phyloP scores from a whole-genome alignment of 2,113 vertebrate species.

The Pelecanus crispus region DNA sequence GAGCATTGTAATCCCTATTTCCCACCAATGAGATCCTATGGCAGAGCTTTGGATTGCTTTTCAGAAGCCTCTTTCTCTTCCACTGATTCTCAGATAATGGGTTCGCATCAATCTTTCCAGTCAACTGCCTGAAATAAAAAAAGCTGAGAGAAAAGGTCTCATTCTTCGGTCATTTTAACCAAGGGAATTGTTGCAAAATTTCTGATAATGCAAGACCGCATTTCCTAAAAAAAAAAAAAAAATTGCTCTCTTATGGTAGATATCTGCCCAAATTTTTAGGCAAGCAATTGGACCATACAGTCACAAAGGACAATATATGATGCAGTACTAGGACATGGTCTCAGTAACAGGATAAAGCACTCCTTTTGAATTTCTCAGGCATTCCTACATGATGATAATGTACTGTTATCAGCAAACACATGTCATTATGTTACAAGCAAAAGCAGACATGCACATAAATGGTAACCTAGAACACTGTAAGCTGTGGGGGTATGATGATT shows the following conservation, averaged over 20 bases:
- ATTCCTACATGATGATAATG: neutral
- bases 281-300: neutral
- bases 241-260: neutral
- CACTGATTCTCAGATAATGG: neutral
- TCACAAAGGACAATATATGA: neutral
- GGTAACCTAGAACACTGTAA: neutral
- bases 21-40: neutral
- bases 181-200: neutral
- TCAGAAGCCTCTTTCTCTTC: neutral
- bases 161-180: neutral
- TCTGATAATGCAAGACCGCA: neutral
- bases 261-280: neutral
- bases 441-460: neutral
- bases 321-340: neutral
- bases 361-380: neutral
- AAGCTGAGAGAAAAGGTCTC: neutral
- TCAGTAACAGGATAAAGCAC: neutral
- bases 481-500: neutral
- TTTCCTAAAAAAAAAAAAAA: neutral
- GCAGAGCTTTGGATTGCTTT: neutral
- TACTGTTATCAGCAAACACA: neutral
- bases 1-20: neutral
- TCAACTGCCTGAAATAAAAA: neutral
- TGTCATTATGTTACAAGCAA: neutral
- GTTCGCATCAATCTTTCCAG: neutral